phyloP scores from a whole-genome alignment of 2,888 invertebrate species.

The Baccha elongata region DNA sequence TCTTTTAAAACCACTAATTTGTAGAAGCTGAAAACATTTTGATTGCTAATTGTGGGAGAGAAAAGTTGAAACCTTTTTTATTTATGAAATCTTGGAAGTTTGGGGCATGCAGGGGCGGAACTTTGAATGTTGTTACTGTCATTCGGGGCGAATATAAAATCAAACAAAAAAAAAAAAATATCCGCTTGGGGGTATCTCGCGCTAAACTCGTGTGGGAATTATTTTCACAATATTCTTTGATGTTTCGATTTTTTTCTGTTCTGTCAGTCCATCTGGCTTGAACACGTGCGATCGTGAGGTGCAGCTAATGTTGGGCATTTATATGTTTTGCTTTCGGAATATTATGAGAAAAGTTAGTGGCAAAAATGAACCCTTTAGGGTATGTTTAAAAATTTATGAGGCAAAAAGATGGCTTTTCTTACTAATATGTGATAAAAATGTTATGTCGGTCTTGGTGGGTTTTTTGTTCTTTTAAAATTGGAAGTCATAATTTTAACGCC shows the following conservation, averaged over 20 bases:
- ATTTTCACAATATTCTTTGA: neutral
- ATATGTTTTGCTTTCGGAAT: neutral
- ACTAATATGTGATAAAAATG: slow-evolving; percentile 41
- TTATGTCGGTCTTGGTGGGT: slow-evolving; percentile 15
- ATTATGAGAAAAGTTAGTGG: slow-evolving; percentile 17
- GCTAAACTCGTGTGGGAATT: slow-evolving; percentile 40
- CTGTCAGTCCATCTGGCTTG: slow-evolving; percentile 27
- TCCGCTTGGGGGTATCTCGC: slow-evolving; percentile 39
- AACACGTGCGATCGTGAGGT: slow-evolving; percentile 29
- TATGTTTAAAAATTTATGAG: neutral
- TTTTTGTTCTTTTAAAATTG: neutral
- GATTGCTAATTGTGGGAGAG: slow-evolving; percentile 55
- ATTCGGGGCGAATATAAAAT: slow-evolving; percentile 23
- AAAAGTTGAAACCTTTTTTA: neutral
- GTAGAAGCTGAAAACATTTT: slow-evolving; percentile 66
- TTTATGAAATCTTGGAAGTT: slow-evolving; percentile 7
- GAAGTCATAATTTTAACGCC: neutral
- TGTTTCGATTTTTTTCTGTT: neutral
- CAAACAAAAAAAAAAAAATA: neutral
- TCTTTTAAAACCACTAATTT: slow-evolving; percentile 7
- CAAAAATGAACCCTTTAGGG: slow-evolving; percentile 9
- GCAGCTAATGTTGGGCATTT: slow-evolving; percentile 8
- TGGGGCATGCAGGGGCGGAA: slow-evolving; percentile 24
- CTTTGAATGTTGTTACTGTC: slow-evolving; percentile 10
- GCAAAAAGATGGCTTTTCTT: slow-evolving; percentile 8